Evolutionary conservation across 2,113 vertebrate species (phyloP), one percentile per base, ranked within the genome.

Genomic region (Colossoma macropomum): DNA sequence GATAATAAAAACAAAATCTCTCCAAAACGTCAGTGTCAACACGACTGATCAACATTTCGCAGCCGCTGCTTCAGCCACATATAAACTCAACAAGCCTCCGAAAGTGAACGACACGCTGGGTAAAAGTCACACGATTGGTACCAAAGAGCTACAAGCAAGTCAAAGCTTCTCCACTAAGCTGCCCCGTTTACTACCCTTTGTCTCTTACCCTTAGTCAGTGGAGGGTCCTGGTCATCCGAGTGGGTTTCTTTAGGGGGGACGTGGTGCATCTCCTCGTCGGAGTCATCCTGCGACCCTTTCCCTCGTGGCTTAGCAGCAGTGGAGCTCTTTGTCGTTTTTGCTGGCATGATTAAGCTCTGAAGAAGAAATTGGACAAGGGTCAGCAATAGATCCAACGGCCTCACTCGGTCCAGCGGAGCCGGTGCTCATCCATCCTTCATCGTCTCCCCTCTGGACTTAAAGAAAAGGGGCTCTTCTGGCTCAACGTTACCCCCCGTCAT

Each of bases 241-340:
- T 86, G 86, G 66, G 81, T 89, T 91, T 93, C 92, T 93, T 88
- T 86, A 81, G 91, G 92, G 92, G 93, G 89, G 87, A 91, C 91
- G 11, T 1, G 59, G 90, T 95, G 92, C 91, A 94, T 86, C 90
- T 95, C 95, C 88, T 89, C 91, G 87, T 84, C 84, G 75, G 94
- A 91, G 50, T 95, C 93, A 92, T 95, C 92, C 91, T 94, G 92
- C 88, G 92, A 92, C 92, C 92, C 92, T 86, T 93, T 94, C 88
- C 92, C 94, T 90, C 89, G 91, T 68, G 69, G 75, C 80, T 83
- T 94, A 85, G 94, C 94, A 86, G 94, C 95, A 72, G 91, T 92
- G 15, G 95, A 96, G 89, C 84, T 79, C 92, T 96, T 96, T 79
- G 92, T 92, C 84, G 90, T 94, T 94, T 93, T 96, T 87, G 94